Evolutionary conservation across 2,797 vertebrate species (phyloP), one percentile per base, ranked within the genome.

Genomic region (Pseudochirops corinnae): DNA sequence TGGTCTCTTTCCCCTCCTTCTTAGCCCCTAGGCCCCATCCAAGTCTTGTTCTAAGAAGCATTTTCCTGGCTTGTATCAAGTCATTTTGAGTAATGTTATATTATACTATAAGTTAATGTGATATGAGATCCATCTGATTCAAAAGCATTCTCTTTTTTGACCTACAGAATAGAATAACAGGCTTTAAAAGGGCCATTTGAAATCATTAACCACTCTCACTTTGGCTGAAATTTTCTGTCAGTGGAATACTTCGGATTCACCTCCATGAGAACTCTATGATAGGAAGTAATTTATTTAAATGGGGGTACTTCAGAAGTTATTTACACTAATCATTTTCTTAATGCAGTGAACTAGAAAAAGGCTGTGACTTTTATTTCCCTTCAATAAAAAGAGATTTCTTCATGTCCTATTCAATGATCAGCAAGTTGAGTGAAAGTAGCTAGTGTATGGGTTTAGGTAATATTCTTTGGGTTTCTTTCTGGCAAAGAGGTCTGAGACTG

Each of bases 141-240:
- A 96, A 91, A 97, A 94, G 52, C 55, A 67, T 56, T 94, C 55
- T 92, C 9, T 95, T 95, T 96, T 95, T 95, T n/a, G 90, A 97
- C 82, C 82, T 95, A 55, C 21, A 0, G 3, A 55, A 33, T 58
- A 56, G 92, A 57, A 97, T 46, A 91, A 11, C 87, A 97, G 58
- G 96, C 95, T 55, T 92, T 46, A 1, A 94, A 92, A 96, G 26
- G 67, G 91, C 57, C 92, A 96, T 0, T 0, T 52, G 33, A 92
- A 96, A 55, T 67, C 91, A 93, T 96, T 93, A 26, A 67, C 33
- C n/a, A 93, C 12, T 11, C 12, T 74, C 90, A 92, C 13, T 96
- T 94, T 93, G 39, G 92, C 62, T 93, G 94, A 94, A 96, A 95
- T 96, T 74, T 92, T 90, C 13, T 90, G 7, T 29, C 16, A 56